phyloP scores from a whole-genome alignment of 2,113 vertebrate genomes.

The Murina feae region DNA sequence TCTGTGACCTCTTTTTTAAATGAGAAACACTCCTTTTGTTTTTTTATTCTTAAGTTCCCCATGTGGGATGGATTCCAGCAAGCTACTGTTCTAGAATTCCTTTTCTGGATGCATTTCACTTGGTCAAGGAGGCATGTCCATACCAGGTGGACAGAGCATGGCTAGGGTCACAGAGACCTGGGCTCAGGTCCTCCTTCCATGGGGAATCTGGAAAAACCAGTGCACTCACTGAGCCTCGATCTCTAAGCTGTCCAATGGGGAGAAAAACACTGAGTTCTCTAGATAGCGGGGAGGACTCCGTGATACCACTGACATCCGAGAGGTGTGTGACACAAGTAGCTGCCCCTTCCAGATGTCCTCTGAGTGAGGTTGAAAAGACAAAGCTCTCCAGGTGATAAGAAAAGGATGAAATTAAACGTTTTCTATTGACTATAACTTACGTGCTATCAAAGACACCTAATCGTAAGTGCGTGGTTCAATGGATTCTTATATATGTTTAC shows the following conservation, averaged over 20 bases:
- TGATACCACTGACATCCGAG: fast-evolving
- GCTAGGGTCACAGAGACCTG: not conserved
- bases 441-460: not conserved
- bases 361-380: not conserved
- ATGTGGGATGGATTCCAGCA: not conserved
- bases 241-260: not conserved
- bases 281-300: not conserved
- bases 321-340: fast-evolving
- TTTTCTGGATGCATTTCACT: not conserved
- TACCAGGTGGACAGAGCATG: fast-evolving
- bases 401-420: not conserved
- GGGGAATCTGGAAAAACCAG: not conserved
- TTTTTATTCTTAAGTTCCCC: not conserved
- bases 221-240: not conserved
- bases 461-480: not conserved
- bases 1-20: not conserved
- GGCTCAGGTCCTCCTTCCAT: not conserved
- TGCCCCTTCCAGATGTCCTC: not conserved
- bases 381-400: not conserved
- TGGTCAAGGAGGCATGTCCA: not conserved
- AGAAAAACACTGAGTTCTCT: not conserved
- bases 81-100: not conserved
- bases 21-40: not conserved
- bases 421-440: not conserved
- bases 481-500: not conserved